phyloP scores from a whole-genome alignment of 2,888 invertebrate species.

The Xestia sexstrigata region DNA sequence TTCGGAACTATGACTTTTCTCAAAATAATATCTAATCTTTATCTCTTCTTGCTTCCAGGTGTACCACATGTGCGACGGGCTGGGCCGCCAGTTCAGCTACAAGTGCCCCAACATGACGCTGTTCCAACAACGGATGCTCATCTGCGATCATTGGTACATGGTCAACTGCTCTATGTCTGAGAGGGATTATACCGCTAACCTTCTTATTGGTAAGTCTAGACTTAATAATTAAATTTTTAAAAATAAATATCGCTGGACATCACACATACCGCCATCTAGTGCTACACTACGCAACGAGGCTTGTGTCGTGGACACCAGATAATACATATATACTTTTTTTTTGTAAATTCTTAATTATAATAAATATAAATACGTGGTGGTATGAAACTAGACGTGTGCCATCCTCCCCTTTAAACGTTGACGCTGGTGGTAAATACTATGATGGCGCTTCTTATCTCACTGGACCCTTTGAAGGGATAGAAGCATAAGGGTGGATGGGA shows the following conservation, averaged over 20 bases:
- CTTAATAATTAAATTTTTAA: neutral
- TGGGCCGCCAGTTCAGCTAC: slow-evolving; percentile 94
- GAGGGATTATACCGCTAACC: slow-evolving; percentile 92
- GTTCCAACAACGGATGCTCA: slow-evolving; percentile 95
- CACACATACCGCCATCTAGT: no score
- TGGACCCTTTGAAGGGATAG: neutral
- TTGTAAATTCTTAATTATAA: no score
- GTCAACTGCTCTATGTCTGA: slow-evolving; percentile 94
- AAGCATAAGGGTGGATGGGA: neutral
- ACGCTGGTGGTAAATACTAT: neutral
- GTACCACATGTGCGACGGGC: slow-evolving; percentile 95
- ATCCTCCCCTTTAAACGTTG: neutral
- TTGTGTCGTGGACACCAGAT: no score
- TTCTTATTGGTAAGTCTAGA: slow-evolving; percentile 91
- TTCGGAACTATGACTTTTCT: neutral
- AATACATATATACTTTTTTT: no score
- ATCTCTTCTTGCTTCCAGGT: slow-evolving; percentile 86
- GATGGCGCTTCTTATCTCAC: neutral
- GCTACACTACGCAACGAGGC: no score
- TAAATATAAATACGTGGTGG: neutral
- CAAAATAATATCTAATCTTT: neutral
- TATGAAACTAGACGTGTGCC: neutral
- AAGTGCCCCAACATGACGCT: slow-evolving; percentile 95
- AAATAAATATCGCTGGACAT: no score
- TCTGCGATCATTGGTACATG: slow-evolving; percentile 96